Base-by-base conservation (phyloP, 2,888 invertebrate species). In the Hyppa rectilinea region DNA sequence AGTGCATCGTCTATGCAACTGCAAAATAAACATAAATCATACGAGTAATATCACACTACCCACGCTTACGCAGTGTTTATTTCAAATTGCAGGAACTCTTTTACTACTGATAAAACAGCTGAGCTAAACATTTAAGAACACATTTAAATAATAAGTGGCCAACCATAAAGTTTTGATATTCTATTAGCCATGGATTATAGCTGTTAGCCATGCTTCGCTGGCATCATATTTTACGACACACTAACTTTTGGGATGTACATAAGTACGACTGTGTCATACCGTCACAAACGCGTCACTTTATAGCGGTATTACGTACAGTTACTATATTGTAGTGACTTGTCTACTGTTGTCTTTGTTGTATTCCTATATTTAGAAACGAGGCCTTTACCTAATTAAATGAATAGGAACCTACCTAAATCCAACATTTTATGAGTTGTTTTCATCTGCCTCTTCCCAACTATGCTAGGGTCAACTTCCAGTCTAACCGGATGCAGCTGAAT, bases 171-270 rank as follows among this genome's bases (percentile, higher is more conserved):
- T 56, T 40, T 47, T 66, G 40, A 74, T 73, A 74, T 73, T 78
- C 53, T 71, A 64, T 72, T 43, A 70, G 12, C 59, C 31, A 60
- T 70, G 34, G 34, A 55, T 43, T 47, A 62, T 66, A 60, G 62
- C 53, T 49, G 75, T 56, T 66, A 55, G 58, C 45, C 9, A 69
- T 45, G 68, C 38, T 62, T 45, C 43, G 40, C 45, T 56, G 55
- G 45, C 40, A 61, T 65, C 36, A 53, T 34, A 59, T 53, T 77
- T 77, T 59, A 77, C 45, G 68, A 79, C 68, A 34, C 59, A 79
- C 43, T 58, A 67, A 53, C 31, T 59, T 68, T 47, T 59, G 20
- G 73, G 53, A 79, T 58, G 17, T 59, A n/a, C n/a, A n/a, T n/a
- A 45, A 6, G 29, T 17, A 17, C 14, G 20, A 26, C 20, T 34